Evolutionary conservation across 2,113 vertebrate genomes (phyloP).

Genomic region (Syngnathus scovelli): DNA sequence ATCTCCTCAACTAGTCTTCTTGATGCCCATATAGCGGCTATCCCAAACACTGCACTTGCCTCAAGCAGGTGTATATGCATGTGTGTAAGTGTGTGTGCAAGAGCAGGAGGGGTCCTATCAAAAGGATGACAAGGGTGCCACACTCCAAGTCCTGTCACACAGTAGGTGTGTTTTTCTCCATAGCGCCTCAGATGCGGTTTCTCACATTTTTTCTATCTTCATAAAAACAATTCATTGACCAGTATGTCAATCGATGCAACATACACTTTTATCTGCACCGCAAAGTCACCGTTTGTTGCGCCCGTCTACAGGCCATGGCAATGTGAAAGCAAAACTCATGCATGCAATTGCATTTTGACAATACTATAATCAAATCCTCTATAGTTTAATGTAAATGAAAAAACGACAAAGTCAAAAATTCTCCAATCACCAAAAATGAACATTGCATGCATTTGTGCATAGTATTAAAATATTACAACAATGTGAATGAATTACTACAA

Average conservation of each 20-base stretch:
- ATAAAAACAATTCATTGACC: constrained; percentile 53
- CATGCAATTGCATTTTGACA: no score
- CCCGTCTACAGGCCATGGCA: constrained; percentile 13
- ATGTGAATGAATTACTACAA: background rate
- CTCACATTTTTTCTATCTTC: constrained; percentile 54
- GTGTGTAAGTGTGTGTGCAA: constrained; percentile 12
- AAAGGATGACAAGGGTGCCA: constrained; percentile 57
- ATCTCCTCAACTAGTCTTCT: constrained; percentile 34
- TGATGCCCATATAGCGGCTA: constrained; percentile 32
- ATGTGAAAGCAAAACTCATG: no score
- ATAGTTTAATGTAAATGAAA: constrained; percentile 13
- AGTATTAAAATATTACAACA: constrained; percentile 6
- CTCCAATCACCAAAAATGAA: constrained; percentile 28
- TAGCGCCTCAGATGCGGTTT: constrained; percentile 54
- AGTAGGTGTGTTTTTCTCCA: constrained; percentile 59
- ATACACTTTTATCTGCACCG: constrained; percentile 25
- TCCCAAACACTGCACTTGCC: constrained; percentile 47
- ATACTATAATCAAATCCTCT: no score
- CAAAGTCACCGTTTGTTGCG: constrained; percentile 15
- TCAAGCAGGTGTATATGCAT: constrained; percentile 24
- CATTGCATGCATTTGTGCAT: background rate
- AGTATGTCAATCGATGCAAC: constrained; percentile 51
- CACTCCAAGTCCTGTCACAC: constrained; percentile 50
- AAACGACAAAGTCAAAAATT: constrained; percentile 1
- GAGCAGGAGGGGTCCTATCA: constrained; percentile 23